Evolutionary conservation across 2,113 vertebrate genomes (phyloP), one percentile per base, ranked within the genome.

Genomic region (Platycercus adscitus): DNA sequence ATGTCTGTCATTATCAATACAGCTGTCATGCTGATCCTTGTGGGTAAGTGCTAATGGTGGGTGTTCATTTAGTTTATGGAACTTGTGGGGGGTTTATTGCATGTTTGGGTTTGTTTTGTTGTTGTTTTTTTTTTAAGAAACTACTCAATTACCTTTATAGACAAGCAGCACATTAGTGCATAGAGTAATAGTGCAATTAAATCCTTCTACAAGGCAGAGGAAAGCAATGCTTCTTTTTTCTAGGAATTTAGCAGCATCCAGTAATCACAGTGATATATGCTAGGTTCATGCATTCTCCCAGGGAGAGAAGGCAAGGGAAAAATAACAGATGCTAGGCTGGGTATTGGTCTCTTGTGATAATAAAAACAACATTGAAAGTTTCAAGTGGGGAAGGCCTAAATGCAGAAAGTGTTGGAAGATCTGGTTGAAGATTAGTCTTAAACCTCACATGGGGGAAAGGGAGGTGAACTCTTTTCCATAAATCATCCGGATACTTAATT

Each of bases 401-500:
- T 81, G 35, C 81, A 89, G 78, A 89, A 98, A 98, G 96, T 97
- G 96, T 97, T 97, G 95, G 97, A 98, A 98, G 93, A 97, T 93
- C 91, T 96, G 72, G 90, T 88, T 96, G 96, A 98, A 98, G 96
- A 98, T 97, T 97, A 97, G 95, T 96, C 93, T 97, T 96, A 97
- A 96, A 97, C 94, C 95, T 91, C 97, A 95, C 11, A 5, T 83
- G 95, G 94, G 93, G 92, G 81, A 96, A 93, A 88, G 66, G 85
- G 96, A 96, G 95, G 95, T 95, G 96, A 97, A 97, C 55, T 95
- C 92, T 97, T 97, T 97, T 96, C 86, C 96, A 96, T 98, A 98
- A 98, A 98, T 98, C 97, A 98, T 97, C 93, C 16, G 4, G 86
- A 96, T 98, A 95, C 95, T 98, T 98, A 97, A 98, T 98, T 98